Conservation (phyloP, 2,113 vertebrate genomes). For the Sylvilagus bachmani region DNA sequence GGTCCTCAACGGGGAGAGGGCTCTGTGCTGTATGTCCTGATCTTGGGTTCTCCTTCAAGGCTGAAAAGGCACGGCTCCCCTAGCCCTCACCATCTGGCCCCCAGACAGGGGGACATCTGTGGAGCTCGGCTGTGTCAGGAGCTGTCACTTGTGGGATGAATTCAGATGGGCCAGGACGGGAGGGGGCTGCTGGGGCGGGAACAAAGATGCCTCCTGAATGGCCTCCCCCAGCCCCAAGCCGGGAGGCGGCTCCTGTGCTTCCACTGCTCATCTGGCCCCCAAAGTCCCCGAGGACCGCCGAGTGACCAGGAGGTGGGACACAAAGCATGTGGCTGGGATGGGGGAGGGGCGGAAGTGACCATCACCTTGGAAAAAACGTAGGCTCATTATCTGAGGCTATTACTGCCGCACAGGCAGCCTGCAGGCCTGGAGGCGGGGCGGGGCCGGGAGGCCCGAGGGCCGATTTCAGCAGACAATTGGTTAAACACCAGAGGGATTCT, state of each 20-base stretch:
- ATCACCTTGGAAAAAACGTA: slow-evolving; percentile 57
- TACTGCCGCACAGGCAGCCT: background rate
- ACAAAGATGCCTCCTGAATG: slow-evolving; percentile 56
- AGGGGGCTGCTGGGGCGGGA: background rate
- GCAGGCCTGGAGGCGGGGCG: background rate
- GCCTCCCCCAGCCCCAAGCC: background rate
- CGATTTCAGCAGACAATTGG: background rate
- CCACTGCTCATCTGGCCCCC: slow-evolving; percentile 28
- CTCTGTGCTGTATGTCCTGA: background rate
- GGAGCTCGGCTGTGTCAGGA: slow-evolving; percentile 54
- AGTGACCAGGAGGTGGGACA: slow-evolving; percentile 33
- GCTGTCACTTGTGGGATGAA: slow-evolving; percentile 37
- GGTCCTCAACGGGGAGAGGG: background rate
- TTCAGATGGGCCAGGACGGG: slow-evolving; percentile 30
- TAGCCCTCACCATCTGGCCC: slow-evolving; percentile 71
- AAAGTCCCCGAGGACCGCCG: background rate
- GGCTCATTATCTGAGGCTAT: slow-evolving; percentile 63
- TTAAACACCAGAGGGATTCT: background rate
- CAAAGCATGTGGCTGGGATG: slow-evolving; percentile 32
- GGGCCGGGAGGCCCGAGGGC: background rate
- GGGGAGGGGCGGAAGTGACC: slow-evolving; percentile 35
- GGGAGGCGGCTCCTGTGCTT: background rate
- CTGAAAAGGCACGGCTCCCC: slow-evolving; percentile 13
- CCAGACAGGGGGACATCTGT: slow-evolving; percentile 70
- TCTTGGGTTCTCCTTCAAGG: slow-evolving; percentile 47